phyloP scores from a whole-genome alignment of 2,113 vertebrate genomes.

The Lophura nycthemera region DNA sequence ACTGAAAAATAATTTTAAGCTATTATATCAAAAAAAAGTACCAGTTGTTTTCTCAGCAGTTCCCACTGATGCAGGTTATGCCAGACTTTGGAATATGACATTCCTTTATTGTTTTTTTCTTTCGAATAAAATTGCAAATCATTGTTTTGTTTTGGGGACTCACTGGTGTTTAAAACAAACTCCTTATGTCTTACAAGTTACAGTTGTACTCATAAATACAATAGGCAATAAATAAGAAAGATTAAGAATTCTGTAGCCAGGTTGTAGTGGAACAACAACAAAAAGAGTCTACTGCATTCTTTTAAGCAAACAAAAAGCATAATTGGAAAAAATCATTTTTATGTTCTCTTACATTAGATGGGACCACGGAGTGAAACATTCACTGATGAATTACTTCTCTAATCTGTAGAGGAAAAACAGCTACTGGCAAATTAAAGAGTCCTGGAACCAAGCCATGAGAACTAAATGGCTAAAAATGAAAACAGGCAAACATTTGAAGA shows the following conservation, averaged over 20 bases:
- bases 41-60: constrained; percentile 19
- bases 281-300: constrained; percentile 38
- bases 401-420: constrained; percentile 82
- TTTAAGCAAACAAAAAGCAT: constrained; percentile 75
- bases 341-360: constrained; percentile 76
- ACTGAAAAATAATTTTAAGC: constrained; percentile 52
- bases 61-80: constrained; percentile 5
- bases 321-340: constrained; percentile 78
- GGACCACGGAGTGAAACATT: constrained; percentile 80
- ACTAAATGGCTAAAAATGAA: constrained; percentile 83
- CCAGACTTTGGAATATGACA: constrained; percentile 8
- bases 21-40: constrained; percentile 22
- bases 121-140: constrained; percentile 44
- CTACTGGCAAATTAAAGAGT: constrained; percentile 79
- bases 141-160: constrained; percentile 20
- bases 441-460: constrained; percentile 80
- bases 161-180: constrained; percentile 57
- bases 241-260: constrained; percentile 38
- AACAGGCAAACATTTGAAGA: constrained; percentile 81
- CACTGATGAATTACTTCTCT: constrained; percentile 81
- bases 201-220: constrained; percentile 32
- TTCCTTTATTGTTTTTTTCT: constrained; percentile 39
- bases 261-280: constrained; percentile 43
- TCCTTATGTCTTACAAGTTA: constrained; percentile 46
- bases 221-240: constrained; percentile 67